A percentile compares a stretch with the other conserved stretches of the same genome.
Conservation (phyloP, 2,797 vertebrate species). For the Liparis tanakae region DNA sequence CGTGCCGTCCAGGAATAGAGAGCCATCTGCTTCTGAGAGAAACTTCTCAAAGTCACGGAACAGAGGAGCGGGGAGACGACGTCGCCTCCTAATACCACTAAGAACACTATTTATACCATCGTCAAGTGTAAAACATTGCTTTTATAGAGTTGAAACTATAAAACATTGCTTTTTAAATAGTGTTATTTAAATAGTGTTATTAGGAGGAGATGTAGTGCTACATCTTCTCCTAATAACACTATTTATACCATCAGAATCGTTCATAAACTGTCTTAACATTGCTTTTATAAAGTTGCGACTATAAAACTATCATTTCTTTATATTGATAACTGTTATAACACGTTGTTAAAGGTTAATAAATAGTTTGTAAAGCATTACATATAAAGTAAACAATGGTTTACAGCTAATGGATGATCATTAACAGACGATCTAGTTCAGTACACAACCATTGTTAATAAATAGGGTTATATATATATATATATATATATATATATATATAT, state of each 20-base stretch:
- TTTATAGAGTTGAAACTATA: too few species aligned
- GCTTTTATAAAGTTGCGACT: too few species aligned
- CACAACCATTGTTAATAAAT: neutral
- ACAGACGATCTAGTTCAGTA: neutral
- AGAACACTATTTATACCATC: too few species aligned
- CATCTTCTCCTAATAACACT: neutral
- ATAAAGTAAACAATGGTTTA: neutral
- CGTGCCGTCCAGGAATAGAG: constrained; percentile 63
- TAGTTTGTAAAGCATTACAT: neutral
- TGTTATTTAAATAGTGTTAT: too few species aligned
- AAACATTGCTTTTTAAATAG: too few species aligned
- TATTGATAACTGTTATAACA: neutral
- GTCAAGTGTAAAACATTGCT: neutral
- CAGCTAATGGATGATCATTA: neutral
- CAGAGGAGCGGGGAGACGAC: constrained; percentile 25
- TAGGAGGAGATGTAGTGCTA: too few species aligned
- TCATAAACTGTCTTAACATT: neutral
- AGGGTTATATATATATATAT: too few species aligned
- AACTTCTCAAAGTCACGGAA: constrained; percentile 52
- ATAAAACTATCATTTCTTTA: too few species aligned
- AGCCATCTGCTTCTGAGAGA: constrained; percentile 71
- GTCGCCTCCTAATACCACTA: neutral
- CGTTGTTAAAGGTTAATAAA: neutral
- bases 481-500: too few species aligned
- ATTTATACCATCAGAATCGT: too few species aligned